Percentiles rank a stretch among this genome's conserved stretches.
These are phyloP conservation scores for Ceratina japonica DNA, from an alignment of 1,140 invertebrate genomes.

Conservation along the genomic window DNA sequence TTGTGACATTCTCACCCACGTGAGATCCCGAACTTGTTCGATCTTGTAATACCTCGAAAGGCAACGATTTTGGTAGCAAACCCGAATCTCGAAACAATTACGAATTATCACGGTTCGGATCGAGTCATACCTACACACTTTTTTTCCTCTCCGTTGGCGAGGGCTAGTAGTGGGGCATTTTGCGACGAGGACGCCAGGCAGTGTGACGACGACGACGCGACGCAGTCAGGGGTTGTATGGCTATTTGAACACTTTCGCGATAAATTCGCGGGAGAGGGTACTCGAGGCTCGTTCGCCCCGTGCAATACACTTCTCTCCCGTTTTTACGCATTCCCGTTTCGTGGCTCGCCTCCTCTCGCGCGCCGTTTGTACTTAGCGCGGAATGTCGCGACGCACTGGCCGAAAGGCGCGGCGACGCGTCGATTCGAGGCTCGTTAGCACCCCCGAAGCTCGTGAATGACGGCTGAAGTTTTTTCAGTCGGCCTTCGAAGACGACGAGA, in stretches of 20 bases:
- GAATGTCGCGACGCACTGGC: too few relatives aligned
- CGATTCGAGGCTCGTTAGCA: constrained; percentile 60
- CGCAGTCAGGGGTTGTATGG: constrained; percentile 43
- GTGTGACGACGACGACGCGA: constrained; percentile 10
- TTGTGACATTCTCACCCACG: not conserved
- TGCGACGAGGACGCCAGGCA: constrained; percentile 27
- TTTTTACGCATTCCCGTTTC: constrained; percentile 18
- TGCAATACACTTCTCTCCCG: constrained; percentile 43
- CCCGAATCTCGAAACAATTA: constrained; percentile 17
- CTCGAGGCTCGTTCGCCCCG: constrained; percentile 55
- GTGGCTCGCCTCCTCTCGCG: not conserved
- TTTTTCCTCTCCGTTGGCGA: constrained; percentile 7
- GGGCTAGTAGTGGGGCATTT: constrained; percentile 47
- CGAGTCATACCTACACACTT: not conserved
- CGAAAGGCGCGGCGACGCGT: not conserved
- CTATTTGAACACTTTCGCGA: constrained; percentile 67
- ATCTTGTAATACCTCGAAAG: not conserved
- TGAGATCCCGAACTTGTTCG: too few relatives aligned
- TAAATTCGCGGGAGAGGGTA: constrained; percentile 57
- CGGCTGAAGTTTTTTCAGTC: not conserved
- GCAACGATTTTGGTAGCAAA: not conserved
- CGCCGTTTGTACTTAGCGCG: constrained; percentile 10
- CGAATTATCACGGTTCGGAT: constrained; percentile 34
- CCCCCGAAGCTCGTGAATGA: not conserved
- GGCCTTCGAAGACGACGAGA: constrained; percentile 16